Evolutionary conservation across 1,140 invertebrate species (phyloP).

Genomic region (Pararge aegeria): DNA sequence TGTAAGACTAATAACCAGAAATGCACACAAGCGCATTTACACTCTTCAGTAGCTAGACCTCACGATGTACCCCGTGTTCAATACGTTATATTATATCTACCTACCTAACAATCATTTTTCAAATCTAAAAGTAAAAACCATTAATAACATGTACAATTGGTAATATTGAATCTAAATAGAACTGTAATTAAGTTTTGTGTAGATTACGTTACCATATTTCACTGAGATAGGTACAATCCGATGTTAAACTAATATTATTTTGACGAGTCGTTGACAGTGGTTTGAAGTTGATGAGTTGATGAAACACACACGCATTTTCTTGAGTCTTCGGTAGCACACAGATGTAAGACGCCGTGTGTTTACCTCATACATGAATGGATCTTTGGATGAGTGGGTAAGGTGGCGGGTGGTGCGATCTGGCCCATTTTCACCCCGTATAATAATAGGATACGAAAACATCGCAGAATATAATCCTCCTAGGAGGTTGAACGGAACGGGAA

Average conservation of each 20-base stretch:
- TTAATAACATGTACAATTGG: too few species aligned
- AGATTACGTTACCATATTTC: slow-evolving; percentile 47
- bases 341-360: slow-evolving; percentile 24
- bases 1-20: too few species aligned
- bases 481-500: slow-evolving; percentile 73
- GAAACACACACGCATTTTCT: slow-evolving; percentile 29
- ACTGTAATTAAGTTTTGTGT: slow-evolving; percentile 54
- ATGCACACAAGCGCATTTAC: too few species aligned
- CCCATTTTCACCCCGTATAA: slow-evolving; percentile 77
- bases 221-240: slow-evolving; percentile 36
- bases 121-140: too few species aligned
- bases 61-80: too few species aligned
- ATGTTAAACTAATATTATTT: slow-evolving; percentile 72
- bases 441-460: slow-evolving; percentile 80
- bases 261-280: slow-evolving; percentile 75
- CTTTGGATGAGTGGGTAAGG: slow-evolving; percentile 60
- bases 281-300: slow-evolving; percentile 69
- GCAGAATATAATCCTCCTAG: slow-evolving; percentile 76
- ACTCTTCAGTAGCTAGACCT: too few species aligned
- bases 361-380: slow-evolving; percentile 38
- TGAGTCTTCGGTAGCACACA: slow-evolving; percentile 40
- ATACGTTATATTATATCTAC: too few species aligned
- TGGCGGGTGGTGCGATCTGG: slow-evolving; percentile 78
- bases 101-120: too few species aligned
- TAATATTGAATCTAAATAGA: too few species aligned